A percentile compares a stretch with the other conserved stretches of the same genome.
Evolutionary conservation across 2,113 vertebrate species (phyloP).

Genomic region (Heptranchias perlo): DNA sequence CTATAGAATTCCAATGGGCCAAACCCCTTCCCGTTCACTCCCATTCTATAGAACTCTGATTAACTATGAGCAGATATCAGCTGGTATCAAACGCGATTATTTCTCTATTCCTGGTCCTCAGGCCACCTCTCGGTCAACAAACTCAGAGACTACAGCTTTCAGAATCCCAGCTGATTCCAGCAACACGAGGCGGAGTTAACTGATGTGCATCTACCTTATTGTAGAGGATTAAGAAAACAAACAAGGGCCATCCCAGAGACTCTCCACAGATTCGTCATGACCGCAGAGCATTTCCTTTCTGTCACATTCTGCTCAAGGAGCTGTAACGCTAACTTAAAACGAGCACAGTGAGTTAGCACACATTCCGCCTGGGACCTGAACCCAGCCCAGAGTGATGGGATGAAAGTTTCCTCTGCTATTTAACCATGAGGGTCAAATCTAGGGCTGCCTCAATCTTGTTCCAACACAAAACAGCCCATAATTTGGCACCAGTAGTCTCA

Average conservation of each 20-base stretch:
- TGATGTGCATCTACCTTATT: background rate
- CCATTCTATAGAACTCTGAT: background rate
- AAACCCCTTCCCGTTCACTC: background rate
- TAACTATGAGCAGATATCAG: background rate
- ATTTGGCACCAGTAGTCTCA: too few species aligned
- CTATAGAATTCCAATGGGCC: background rate
- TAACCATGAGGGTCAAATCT: too few species aligned
- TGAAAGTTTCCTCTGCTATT: too few species aligned
- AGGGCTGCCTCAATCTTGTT: too few species aligned
- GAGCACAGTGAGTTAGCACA: too few species aligned
- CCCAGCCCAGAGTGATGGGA: too few species aligned
- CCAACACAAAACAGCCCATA: too few species aligned
- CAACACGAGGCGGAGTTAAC: background rate
- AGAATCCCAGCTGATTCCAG: background rate
- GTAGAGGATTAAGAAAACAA: background rate
- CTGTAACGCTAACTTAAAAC: too few species aligned
- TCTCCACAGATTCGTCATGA: background rate
- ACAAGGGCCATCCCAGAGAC: background rate
- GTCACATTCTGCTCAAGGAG: background rate
- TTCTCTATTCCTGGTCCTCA: background rate
- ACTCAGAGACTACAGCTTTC: background rate
- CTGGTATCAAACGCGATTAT: background rate
- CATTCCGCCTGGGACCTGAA: too few species aligned
- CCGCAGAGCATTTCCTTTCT: background rate
- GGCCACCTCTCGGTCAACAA: background rate